These are phyloP conservation scores for Argyrosomus regius DNA, from an alignment of 2,797 vertebrate species.

Conservation along the genomic window DNA sequence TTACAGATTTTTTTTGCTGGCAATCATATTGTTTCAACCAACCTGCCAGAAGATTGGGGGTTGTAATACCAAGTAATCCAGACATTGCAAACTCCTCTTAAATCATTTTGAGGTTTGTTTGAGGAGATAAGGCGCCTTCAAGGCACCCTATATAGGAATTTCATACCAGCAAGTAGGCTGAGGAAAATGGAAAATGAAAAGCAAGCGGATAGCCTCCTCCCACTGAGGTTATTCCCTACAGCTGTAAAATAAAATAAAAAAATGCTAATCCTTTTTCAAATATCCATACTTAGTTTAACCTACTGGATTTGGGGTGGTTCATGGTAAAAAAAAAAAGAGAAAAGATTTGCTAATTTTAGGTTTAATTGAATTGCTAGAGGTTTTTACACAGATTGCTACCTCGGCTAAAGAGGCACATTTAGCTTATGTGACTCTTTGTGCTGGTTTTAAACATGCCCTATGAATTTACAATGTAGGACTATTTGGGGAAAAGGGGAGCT, in stretches of 20 bases:
- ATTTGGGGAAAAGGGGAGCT: slow-evolving; percentile 19
- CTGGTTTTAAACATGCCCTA: slow-evolving; percentile 28
- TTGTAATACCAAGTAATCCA: slow-evolving; percentile 7
- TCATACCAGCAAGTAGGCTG: slow-evolving; percentile 31
- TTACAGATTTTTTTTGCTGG: not conserved
- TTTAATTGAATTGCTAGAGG: slow-evolving; percentile 29
- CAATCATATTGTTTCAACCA: slow-evolving; percentile 28
- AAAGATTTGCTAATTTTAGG: slow-evolving; percentile 14
- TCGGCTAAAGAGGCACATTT: slow-evolving; percentile 48
- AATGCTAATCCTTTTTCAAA: slow-evolving; percentile 37
- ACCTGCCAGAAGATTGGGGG: slow-evolving; percentile 20
- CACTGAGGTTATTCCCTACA: slow-evolving; percentile 57
- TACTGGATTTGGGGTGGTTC: slow-evolving; percentile 3
- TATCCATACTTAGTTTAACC: slow-evolving; percentile 5
- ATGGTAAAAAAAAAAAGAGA: not conserved
- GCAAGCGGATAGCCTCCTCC: slow-evolving; percentile 40
- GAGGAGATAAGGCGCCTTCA: slow-evolving; percentile 49
- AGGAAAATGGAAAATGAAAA: slow-evolving; percentile 63
- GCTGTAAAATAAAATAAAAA: slow-evolving; percentile 49
- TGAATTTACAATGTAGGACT: slow-evolving; percentile 55
- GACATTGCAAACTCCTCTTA: slow-evolving; percentile 47
- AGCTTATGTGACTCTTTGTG: slow-evolving; percentile 40
- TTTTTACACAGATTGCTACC: slow-evolving; percentile 42
- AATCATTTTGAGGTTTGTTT: slow-evolving; percentile 48
- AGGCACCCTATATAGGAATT: slow-evolving; percentile 41